These are phyloP conservation scores for Siniperca obscura DNA, from an alignment of 2,797 vertebrate species.

Conservation along the genomic window DNA sequence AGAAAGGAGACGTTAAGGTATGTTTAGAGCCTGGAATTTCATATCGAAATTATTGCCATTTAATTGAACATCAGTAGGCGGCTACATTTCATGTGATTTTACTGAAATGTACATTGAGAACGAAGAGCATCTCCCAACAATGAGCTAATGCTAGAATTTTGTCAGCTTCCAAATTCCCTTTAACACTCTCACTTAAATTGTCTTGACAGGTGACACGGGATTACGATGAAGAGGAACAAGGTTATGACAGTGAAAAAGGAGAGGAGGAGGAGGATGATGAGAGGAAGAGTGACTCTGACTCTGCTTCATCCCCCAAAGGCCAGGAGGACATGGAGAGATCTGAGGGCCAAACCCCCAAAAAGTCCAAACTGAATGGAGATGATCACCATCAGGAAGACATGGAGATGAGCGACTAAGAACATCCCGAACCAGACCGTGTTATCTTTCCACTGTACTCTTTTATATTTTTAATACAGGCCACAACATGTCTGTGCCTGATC, in stretches of 20 bases:
- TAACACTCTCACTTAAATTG: background rate
- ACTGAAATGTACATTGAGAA: background rate
- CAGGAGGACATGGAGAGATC: slow-evolving; percentile 81
- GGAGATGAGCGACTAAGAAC: slow-evolving; percentile 96
- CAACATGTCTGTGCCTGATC: slow-evolving; percentile 71
- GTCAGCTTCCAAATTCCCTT: too few species aligned
- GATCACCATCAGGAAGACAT: slow-evolving; percentile 98
- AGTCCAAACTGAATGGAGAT: slow-evolving; percentile 94
- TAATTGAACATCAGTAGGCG: too few species aligned
- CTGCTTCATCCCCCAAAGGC: slow-evolving; percentile 85
- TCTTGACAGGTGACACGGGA: slow-evolving; percentile 93
- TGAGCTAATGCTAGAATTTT: too few species aligned
- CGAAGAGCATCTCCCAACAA: background rate
- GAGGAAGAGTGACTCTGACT: slow-evolving; percentile 88
- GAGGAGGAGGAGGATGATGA: slow-evolving; percentile 96
- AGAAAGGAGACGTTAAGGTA: slow-evolving; percentile 95
- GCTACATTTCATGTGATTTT: background rate
- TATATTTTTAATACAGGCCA: slow-evolving; percentile 80
- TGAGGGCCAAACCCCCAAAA: slow-evolving; percentile 82
- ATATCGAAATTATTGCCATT: background rate
- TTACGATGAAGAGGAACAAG: slow-evolving; percentile 98
- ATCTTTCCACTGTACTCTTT: slow-evolving; percentile 67
- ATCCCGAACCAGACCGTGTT: slow-evolving; percentile 16
- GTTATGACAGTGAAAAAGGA: slow-evolving; percentile 95
- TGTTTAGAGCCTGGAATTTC: fast-evolving